Evolutionary conservation across 2,888 invertebrate species (phyloP).

Genomic region (Pheosia gnoma): DNA sequence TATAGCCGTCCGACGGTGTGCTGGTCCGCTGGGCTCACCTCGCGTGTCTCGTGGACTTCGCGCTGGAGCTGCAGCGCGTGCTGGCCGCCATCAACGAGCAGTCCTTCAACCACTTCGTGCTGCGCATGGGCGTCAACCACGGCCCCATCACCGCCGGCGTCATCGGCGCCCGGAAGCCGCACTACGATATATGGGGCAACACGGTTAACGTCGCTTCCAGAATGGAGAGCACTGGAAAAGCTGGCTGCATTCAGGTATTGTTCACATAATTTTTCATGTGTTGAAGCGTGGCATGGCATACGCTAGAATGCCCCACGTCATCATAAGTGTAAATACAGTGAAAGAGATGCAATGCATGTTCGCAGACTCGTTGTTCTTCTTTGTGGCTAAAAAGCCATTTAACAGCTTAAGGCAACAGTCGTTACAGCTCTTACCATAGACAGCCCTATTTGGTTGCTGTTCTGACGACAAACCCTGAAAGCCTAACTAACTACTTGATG

Average conservation of each 20-base stretch:
- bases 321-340: too few relatives aligned
- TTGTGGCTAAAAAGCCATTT: too few relatives aligned
- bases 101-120: constrained; percentile 96
- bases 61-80: constrained; percentile 94
- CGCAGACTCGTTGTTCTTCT: too few relatives aligned
- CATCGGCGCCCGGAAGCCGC: constrained; percentile 96
- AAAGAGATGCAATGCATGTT: too few relatives aligned
- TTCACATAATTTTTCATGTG: background rate
- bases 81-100: constrained; percentile 96
- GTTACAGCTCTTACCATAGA: too few relatives aligned
- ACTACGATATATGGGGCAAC: constrained; percentile 98
- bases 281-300: too few relatives aligned
- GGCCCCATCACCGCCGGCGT: constrained; percentile 98
- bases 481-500: too few relatives aligned
- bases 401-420: too few relatives aligned
- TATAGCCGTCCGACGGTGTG: constrained; percentile 88
- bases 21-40: constrained; percentile 93
- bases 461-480: too few relatives aligned
- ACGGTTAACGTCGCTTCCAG: constrained; percentile 98
- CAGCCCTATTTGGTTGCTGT: too few relatives aligned
- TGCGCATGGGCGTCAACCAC: constrained; percentile 97
- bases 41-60: constrained; percentile 94
- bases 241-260: constrained; percentile 94
- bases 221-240: constrained; percentile 99
- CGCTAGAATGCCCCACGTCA: too few relatives aligned